Base-by-base conservation (phyloP, 2,113 vertebrate species). In the Ranitomeya variabilis region DNA sequence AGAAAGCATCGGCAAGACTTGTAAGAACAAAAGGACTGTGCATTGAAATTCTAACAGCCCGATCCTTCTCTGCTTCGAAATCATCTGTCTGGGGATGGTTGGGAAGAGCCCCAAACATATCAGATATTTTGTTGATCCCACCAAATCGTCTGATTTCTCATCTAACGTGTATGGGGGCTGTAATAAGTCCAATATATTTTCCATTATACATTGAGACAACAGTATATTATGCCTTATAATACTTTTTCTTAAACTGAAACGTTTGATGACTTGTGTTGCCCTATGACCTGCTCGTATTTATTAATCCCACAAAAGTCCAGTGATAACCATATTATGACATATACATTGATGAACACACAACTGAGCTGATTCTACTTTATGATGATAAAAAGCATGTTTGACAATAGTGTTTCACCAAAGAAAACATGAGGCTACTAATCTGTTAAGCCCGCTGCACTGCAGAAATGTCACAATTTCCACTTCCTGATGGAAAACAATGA, bases 401-500 rank as follows among this genome's bases (percentile, higher is more conserved):
- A 60, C 6, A 73, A 74, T 59, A 31, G 18, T 3, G 4, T 13
- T 14, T 51, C 13, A 21, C 54, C 66, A 59, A 23, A 62, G n/a
- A 83, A 77, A 45, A 54, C 4, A 4, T 51, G 60, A 37, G 31
- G n/a, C 19, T 60, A 64, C n/a, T 84, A 83, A 89, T 77, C 80
- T 66, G 57, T 83, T 89, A 89, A 89, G 83, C 87, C 80, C 6
- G 14, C 59, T 10, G 37, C 23, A 51, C 62, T 45, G 69, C 14
- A n/a, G 31, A 71, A 57, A 71, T 19, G 67, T 87, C 80, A 89
- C 71, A 77, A 84, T 89, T 84, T 89, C 87, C 87, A 89, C 73
- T 77, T 84, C 71, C 71, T 67, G 12, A 77, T 84, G 87, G 87
- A 67, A 77, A 88, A 51, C 66, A 57, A 18, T 66, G 15, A 78